phyloP scores from a whole-genome alignment of 2,888 invertebrate species.

The Arge pagana region DNA sequence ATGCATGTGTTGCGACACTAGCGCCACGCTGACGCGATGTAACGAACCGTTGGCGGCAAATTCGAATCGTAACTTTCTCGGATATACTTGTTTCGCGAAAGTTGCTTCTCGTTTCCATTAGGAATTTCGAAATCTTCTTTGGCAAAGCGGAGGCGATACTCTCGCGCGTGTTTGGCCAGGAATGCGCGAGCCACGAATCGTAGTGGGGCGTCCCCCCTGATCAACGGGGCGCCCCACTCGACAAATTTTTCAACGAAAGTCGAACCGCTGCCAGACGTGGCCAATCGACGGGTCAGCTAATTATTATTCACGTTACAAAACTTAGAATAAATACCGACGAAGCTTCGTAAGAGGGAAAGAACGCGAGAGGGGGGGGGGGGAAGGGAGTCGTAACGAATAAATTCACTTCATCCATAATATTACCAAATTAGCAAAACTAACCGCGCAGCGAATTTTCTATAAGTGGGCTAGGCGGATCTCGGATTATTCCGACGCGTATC shows the following conservation, averaged over 20 bases:
- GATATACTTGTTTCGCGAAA: slow-evolving; percentile 14
- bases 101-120: slow-evolving; percentile 11
- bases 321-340: slow-evolving; percentile 30
- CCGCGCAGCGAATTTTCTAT: slow-evolving; percentile 28
- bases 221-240: slow-evolving; percentile 10
- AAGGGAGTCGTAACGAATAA: background rate
- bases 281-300: slow-evolving; percentile 14
- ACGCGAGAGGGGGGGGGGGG: slow-evolving; percentile 5
- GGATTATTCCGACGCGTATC: slow-evolving; percentile 21
- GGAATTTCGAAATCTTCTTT: slow-evolving; percentile 10
- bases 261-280: background rate
- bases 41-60: slow-evolving; percentile 8
- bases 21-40: too few species aligned
- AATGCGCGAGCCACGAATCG: background rate
- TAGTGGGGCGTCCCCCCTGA: too few species aligned
- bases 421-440: slow-evolving; percentile 20
- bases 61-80: slow-evolving; percentile 21
- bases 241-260: slow-evolving; percentile 2
- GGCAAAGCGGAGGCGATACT: slow-evolving; percentile 4
- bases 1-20: too few species aligned
- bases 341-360: slow-evolving; percentile 9
- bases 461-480: slow-evolving; percentile 49
- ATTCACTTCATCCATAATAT: slow-evolving; percentile 9
- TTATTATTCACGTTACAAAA: slow-evolving; percentile 35
- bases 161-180: background rate